Evolutionary conservation across 1,140 invertebrate genomes (phyloP).

Genomic region (Berghia stephanieae): DNA sequence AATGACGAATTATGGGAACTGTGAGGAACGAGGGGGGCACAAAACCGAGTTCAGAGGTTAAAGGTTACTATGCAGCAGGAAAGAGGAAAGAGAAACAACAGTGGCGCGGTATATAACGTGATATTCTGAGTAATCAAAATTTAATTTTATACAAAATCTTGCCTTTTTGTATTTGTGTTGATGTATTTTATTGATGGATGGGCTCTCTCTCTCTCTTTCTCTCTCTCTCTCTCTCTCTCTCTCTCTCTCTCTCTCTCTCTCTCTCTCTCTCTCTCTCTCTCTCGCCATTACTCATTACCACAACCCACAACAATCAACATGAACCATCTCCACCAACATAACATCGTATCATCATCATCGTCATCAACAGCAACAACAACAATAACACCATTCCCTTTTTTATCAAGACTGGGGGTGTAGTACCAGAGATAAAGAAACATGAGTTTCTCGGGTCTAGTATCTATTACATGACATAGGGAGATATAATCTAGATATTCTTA

Average conservation of each 20-base stretch:
- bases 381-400: background rate
- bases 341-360: background rate
- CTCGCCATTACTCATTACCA: background rate
- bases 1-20: slow-evolving; percentile 17
- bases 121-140: background rate
- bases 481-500: slow-evolving; percentile 10
- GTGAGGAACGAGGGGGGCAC: background rate
- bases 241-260: background rate
- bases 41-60: background rate
- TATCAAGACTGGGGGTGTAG: background rate
- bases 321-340: background rate
- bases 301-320: background rate
- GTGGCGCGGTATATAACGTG: background rate
- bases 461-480: background rate
- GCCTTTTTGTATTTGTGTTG: background rate
- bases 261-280: slow-evolving; percentile 16
- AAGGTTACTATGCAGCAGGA: background rate
- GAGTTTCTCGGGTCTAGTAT: background rate
- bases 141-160: background rate
- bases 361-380: background rate
- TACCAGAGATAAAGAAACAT: background rate
- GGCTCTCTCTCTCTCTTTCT: background rate
- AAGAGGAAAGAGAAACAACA: background rate
- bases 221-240: slow-evolving; percentile 3
- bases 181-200: background rate